These are phyloP conservation scores for Casuarius casuarius DNA, from an alignment of 2,113 vertebrate species.

Conservation along the genomic window DNA sequence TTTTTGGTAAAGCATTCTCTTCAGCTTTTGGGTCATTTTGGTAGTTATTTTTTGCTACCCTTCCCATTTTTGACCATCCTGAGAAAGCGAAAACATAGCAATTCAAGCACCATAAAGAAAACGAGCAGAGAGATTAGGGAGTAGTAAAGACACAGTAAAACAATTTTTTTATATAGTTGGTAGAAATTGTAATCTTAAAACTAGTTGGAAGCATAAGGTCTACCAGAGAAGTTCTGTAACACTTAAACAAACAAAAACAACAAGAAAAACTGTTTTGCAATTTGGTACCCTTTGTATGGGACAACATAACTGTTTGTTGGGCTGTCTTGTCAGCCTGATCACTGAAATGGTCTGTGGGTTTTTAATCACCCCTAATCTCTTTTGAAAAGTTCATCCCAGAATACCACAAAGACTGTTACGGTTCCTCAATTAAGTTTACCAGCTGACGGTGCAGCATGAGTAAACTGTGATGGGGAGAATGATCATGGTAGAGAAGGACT, in stretches of 20 bases:
- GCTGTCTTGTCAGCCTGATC: neutral
- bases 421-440: neutral
- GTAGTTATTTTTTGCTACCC: neutral
- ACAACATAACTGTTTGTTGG: neutral
- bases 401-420: neutral
- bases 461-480: neutral
- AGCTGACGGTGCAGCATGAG: rapidly evolving
- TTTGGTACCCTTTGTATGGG: neutral
- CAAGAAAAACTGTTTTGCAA: neutral
- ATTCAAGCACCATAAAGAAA: neutral
- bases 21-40: neutral
- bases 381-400: neutral
- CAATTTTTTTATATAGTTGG: neutral
- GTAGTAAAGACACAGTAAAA: neutral
- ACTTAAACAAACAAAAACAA: neutral
- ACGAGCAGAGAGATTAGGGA: neutral
- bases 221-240: neutral
- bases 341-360: neutral
- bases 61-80: neutral
- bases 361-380: neutral
- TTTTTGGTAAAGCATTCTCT: neutral
- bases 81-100: neutral
- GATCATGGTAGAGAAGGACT: neutral
- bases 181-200: neutral
- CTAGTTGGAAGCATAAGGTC: neutral